Conservation (phyloP, 2,888 invertebrate genomes). For the Chrysolina haemoptera region DNA sequence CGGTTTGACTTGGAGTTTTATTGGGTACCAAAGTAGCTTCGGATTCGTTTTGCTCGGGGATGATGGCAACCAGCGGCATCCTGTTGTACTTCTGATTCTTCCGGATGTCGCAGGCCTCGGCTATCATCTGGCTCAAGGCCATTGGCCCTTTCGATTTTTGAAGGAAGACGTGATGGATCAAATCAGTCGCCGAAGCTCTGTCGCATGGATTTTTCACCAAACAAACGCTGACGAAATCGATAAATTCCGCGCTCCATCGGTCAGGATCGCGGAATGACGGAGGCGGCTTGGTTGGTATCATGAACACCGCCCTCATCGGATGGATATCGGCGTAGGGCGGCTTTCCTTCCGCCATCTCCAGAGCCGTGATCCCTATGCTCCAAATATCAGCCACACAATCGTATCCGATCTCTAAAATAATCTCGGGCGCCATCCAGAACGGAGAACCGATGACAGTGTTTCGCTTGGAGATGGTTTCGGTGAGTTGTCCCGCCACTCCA, state of each 20-base stretch:
- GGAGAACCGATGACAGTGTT: slow-evolving; percentile 80
- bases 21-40: slow-evolving; percentile 69
- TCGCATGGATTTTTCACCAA: slow-evolving; percentile 95
- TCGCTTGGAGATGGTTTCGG: slow-evolving; percentile 74
- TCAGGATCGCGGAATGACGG: slow-evolving; percentile 98
- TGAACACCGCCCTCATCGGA: slow-evolving; percentile 97
- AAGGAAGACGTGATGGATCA: slow-evolving; percentile 88
- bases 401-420: slow-evolving; percentile 99
- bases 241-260: slow-evolving; percentile 96
- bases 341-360: slow-evolving; percentile 99
- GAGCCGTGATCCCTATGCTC: slow-evolving; percentile 96
- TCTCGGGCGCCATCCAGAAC: slow-evolving; percentile 99
- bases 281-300: slow-evolving; percentile 99
- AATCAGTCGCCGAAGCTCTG: slow-evolving; percentile 90
- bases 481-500: slow-evolving; percentile 99
- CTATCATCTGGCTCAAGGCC: slow-evolving; percentile 91
- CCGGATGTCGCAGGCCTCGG: slow-evolving; percentile 93
- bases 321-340: slow-evolving; percentile 98
- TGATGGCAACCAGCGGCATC: slow-evolving; percentile 71
- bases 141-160: slow-evolving; percentile 86
- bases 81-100: slow-evolving; percentile 83
- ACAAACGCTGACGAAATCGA: slow-evolving; percentile 96
- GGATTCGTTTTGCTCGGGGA: slow-evolving; percentile 71
- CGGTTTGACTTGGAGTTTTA: slow-evolving; percentile 71
- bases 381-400: slow-evolving; percentile 99